phyloP scores from a whole-genome alignment of 2,797 vertebrate genomes.

The Falco berigora region DNA sequence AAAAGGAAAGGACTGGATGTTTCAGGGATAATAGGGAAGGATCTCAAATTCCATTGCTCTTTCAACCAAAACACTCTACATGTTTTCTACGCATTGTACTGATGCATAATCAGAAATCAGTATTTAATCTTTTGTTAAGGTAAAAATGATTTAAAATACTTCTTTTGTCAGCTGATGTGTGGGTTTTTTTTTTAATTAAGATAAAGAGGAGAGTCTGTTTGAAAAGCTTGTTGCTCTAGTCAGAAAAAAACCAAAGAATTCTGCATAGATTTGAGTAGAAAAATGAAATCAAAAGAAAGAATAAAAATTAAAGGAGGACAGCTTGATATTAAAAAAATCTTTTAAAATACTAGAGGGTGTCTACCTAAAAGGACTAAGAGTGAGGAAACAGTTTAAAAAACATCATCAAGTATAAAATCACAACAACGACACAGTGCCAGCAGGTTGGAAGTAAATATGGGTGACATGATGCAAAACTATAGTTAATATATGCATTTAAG shows the following conservation, averaged over 20 bases:
- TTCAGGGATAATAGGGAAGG: background rate
- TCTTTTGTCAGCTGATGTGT: background rate
- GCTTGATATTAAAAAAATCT: background rate
- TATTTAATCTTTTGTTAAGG: background rate
- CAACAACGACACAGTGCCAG: background rate
- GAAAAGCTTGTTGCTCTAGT: background rate
- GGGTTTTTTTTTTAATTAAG: background rate
- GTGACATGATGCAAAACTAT: background rate
- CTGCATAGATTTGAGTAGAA: background rate
- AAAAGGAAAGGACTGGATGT: background rate
- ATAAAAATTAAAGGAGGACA: background rate
- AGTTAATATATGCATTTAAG: background rate
- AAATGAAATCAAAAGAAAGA: background rate
- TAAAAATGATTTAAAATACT: background rate
- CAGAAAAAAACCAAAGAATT: background rate
- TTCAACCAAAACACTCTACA: background rate
- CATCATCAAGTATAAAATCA: background rate
- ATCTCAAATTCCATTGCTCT: background rate
- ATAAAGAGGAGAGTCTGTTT: background rate
- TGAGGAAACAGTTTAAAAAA: background rate
- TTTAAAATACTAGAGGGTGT: background rate
- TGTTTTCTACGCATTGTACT: background rate
- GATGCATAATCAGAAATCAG: background rate
- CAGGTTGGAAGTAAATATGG: background rate
- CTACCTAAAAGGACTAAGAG: background rate